Evolutionary conservation across 1,140 invertebrate species (phyloP).

Genomic region (Fopius arisanus): DNA sequence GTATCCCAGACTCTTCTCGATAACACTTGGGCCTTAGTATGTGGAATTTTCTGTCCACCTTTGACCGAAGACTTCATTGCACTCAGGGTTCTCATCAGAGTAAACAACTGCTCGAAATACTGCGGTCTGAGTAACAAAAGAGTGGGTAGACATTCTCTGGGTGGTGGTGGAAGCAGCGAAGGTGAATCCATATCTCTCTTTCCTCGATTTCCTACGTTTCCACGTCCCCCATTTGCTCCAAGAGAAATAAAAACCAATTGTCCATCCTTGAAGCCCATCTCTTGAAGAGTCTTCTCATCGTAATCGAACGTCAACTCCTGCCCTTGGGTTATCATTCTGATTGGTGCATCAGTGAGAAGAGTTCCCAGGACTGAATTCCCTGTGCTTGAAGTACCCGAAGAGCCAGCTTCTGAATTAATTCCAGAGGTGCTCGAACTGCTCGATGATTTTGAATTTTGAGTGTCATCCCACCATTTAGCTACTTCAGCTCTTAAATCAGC

Average conservation of each 20-base stretch:
- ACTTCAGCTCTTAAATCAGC: conserved; percentile 92
- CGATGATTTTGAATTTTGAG: conserved; percentile 43
- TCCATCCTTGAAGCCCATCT: conserved; percentile 92
- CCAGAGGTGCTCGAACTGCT: conserved; percentile 22
- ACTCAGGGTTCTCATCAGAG: conserved; percentile 87
- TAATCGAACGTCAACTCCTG: conserved; percentile 93
- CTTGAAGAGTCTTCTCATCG: conserved; percentile 87
- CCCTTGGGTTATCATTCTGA: conserved; percentile 91
- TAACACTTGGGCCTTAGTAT: conserved; percentile 89
- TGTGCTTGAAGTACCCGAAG: conserved; percentile 30
- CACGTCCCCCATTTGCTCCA: conserved; percentile 66
- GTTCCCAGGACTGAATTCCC: conserved; percentile 66
- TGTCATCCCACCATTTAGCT: conserved; percentile 87
- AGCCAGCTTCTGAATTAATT: conserved; percentile 23
- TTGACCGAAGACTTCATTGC: conserved; percentile 80
- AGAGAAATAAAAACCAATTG: conserved; percentile 90
- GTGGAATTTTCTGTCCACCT: conserved; percentile 78
- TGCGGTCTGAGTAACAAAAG: conserved; percentile 82
- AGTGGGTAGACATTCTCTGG: conserved; percentile 83
- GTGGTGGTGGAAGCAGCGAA: conserved; percentile 80
- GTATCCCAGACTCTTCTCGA: conserved; percentile 94
- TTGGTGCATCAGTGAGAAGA: conserved; percentile 79
- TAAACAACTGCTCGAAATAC: conserved; percentile 91
- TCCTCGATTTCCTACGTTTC: conserved; percentile 71
- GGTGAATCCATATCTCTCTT: conserved; percentile 79